Evolutionary conservation across 2,113 vertebrate genomes (phyloP), one percentile per base, ranked within the genome.

Genomic region (Corythoichthys haematopterus): DNA sequence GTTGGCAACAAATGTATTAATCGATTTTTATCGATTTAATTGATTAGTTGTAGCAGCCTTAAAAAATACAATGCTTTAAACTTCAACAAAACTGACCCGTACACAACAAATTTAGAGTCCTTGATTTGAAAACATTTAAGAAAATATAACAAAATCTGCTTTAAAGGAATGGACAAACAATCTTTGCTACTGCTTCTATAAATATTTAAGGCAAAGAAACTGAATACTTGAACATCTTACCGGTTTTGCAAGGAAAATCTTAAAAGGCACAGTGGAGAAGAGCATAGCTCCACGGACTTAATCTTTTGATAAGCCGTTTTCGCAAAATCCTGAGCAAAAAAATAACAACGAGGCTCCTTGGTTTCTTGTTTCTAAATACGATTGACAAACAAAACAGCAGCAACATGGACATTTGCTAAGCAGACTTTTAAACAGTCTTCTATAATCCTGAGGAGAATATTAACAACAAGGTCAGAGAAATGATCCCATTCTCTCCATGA

Each of bases 201-300:
- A 28, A 28, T 53, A 53, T 53, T 28, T 10, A 28, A 53, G 6
- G 10, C 20, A 33, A 8, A 28, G 3, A 53, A 53, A 28, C 2
- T 20, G n/a, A 53, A 53, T 10, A 53, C 2, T 10, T 53, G n/a
- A 53, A 5, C 28, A 43, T 20, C 86, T 77, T 85, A 90, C 84
- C 85, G 88, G 84, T 62, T 87, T 83, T 67, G 72, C 58, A 64
- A 77, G 79, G 76, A 79, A 72, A 64, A 85, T 71, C 40, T 87
- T 78, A 60, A 85, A 64, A 65, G 75, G 80, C 59, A 76, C 61
- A 15, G 69, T 81, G 58, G 82, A 84, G 66, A 88, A 85, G 0
- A 87, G 83, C 82, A 85, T 84, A 43, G 36, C 70, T 35, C 61
- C 13, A 75, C 45, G 68, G 66, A 56, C 4, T 36, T 33, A 57